Conservation (phyloP, 2,797 vertebrate genomes). For the Arctocebus calabarensis region DNA sequence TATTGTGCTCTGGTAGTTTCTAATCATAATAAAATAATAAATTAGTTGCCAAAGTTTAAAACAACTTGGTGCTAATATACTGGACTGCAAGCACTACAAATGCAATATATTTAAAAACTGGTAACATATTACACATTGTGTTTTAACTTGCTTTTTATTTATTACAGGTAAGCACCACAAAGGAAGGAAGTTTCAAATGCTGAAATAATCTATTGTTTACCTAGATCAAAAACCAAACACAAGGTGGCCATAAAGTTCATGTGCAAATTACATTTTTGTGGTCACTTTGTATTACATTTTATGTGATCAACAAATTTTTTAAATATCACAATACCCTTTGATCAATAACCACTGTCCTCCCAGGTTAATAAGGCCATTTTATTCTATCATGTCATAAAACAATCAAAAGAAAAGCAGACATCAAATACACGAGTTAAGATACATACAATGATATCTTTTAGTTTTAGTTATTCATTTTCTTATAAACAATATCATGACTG, state of each 20-base stretch:
- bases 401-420: not conserved
- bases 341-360: not conserved
- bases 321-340: not conserved
- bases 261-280: no score
- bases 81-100: not conserved
- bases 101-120: slow-evolving; percentile 2
- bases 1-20: not conserved
- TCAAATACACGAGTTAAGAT: not conserved
- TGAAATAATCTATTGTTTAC: not conserved
- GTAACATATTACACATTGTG: not conserved
- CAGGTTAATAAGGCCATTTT: not conserved
- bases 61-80: not conserved
- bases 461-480: not conserved
- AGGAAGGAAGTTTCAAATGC: slow-evolving; percentile 31
- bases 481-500: not conserved
- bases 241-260: no score
- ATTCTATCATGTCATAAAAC: not conserved
- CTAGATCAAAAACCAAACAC: slow-evolving; percentile 42
- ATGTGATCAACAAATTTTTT: not conserved
- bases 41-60: slow-evolving; percentile 29
- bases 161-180: not conserved
- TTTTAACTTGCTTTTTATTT: not conserved
- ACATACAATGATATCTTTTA: not conserved
- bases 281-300: not conserved
- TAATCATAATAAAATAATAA: slow-evolving; percentile 20